These are phyloP conservation scores for Drosophila prosaltans DNA, from an alignment of 1,140 invertebrate species.

Conservation along the genomic window DNA sequence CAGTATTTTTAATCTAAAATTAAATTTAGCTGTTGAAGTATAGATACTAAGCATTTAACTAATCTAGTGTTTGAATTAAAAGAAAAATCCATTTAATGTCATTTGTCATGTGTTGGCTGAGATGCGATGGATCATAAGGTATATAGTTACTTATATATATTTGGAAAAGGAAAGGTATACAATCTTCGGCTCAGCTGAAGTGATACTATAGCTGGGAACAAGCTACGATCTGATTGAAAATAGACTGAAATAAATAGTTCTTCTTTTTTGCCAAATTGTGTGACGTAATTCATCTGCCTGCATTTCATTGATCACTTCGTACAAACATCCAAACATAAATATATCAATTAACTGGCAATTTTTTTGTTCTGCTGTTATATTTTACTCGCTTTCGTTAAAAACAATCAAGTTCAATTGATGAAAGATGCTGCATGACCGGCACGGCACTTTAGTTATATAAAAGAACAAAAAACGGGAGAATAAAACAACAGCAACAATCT, in stretches of 20 bases:
- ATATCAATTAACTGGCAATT: constrained; percentile 65
- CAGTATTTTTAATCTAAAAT: too few species aligned
- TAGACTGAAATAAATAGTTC: constrained; percentile 29
- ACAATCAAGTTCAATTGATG: constrained; percentile 76
- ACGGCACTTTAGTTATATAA: constrained; percentile 51
- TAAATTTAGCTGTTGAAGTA: too few species aligned
- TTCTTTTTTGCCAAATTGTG: background rate
- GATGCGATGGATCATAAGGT: too few species aligned
- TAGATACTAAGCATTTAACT: too few species aligned
- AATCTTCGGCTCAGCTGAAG: too few species aligned
- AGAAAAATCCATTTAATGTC: too few species aligned
- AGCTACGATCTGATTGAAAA: too few species aligned
- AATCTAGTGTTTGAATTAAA: too few species aligned
- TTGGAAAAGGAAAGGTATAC: too few species aligned
- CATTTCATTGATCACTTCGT: constrained; percentile 12
- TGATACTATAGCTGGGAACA: too few species aligned
- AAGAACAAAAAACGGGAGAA: constrained; percentile 26
- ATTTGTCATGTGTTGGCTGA: too few species aligned
- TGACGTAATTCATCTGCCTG: constrained; percentile 46
- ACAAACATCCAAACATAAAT: background rate
- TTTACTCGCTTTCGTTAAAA: constrained; percentile 58
- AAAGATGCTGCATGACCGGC: constrained; percentile 23
- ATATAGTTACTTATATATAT: too few species aligned
- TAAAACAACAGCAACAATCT: constrained; percentile 13
- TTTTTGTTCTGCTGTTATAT: constrained; percentile 25